Percentiles rank a stretch among this genome's conserved stretches.
phyloP scores from a whole-genome alignment of 2,888 invertebrate species.

The Lasioglossum calceatum region DNA sequence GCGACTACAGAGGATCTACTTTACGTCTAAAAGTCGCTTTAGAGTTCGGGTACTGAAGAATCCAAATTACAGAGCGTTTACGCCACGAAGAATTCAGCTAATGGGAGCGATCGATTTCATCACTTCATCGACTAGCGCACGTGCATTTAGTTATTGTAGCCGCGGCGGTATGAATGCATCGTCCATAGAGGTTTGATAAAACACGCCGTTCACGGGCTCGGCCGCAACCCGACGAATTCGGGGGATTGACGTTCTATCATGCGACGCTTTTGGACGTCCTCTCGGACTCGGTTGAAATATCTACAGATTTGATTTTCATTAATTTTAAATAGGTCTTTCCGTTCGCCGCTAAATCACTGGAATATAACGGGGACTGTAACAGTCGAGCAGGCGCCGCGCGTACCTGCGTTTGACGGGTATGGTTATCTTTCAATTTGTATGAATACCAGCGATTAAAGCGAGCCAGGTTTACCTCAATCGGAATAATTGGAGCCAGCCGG shows the following conservation, averaged over 20 bases:
- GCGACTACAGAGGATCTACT: too few relatives aligned
- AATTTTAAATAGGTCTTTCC: slow-evolving; percentile 42
- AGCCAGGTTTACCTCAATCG: slow-evolving; percentile 49
- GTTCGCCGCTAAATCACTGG: neutral
- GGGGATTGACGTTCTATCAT: neutral
- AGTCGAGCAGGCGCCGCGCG: neutral
- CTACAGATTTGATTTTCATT: slow-evolving; percentile 5
- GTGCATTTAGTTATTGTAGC: neutral
- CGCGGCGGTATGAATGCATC: neutral
- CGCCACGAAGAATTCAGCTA: neutral
- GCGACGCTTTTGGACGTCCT: neutral
- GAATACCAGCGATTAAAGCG: slow-evolving; percentile 50
- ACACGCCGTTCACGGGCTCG: neutral
- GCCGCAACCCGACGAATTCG: neutral
- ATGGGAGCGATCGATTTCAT: neutral
- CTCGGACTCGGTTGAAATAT: neutral
- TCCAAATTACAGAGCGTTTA: neutral
- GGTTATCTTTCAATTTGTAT: slow-evolving; percentile 60
- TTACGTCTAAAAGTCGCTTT: too few relatives aligned
- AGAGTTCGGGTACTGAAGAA: neutral
- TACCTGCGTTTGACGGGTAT: slow-evolving; percentile 45
- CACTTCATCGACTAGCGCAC: too few relatives aligned
- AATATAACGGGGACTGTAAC: slow-evolving; percentile 32
- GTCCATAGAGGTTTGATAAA: neutral
- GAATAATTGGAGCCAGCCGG: slow-evolving; percentile 48